These are phyloP conservation scores for Pyrrhosoma nymphula DNA, from an alignment of 2,888 invertebrate species.

Conservation along the genomic window DNA sequence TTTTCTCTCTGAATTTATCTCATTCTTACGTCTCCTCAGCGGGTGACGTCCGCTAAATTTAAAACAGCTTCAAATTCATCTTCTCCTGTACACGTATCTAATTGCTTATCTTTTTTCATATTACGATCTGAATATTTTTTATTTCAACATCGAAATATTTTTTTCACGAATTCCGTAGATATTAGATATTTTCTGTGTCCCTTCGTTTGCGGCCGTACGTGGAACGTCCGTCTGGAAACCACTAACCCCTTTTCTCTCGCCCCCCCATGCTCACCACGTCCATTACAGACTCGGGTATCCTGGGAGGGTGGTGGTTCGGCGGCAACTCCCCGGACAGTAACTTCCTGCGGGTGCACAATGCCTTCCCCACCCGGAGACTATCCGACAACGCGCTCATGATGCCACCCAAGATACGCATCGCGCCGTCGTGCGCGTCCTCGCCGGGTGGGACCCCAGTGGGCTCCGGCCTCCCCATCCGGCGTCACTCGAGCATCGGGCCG, in stretches of 20 bases:
- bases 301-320: conserved; percentile 91
- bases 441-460: conserved; percentile 86
- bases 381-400: conserved; percentile 96
- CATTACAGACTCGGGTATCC: conserved; percentile 80
- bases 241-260: neutral
- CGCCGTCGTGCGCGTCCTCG: conserved; percentile 93
- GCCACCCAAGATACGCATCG: conserved; percentile 90
- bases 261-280: neutral
- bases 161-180: neutral
- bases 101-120: no score
- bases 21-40: neutral
- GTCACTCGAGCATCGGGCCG: conserved; percentile 95
- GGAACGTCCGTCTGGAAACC: neutral
- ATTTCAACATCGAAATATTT: no score
- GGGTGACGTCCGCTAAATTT: no score
- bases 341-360: conserved; percentile 90
- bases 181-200: neutral
- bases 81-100: no score
- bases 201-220: neutral
- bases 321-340: conserved; percentile 90
- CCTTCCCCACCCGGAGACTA: conserved; percentile 89
- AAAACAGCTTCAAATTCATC: no score
- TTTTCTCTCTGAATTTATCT: neutral
- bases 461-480: conserved; percentile 87
- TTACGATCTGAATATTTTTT: no score